Percentiles rank a stretch among this genome's conserved stretches.
These are phyloP conservation scores for Pogonocichla stellata DNA, from an alignment of 2,113 vertebrate species.

Conservation along the genomic window DNA sequence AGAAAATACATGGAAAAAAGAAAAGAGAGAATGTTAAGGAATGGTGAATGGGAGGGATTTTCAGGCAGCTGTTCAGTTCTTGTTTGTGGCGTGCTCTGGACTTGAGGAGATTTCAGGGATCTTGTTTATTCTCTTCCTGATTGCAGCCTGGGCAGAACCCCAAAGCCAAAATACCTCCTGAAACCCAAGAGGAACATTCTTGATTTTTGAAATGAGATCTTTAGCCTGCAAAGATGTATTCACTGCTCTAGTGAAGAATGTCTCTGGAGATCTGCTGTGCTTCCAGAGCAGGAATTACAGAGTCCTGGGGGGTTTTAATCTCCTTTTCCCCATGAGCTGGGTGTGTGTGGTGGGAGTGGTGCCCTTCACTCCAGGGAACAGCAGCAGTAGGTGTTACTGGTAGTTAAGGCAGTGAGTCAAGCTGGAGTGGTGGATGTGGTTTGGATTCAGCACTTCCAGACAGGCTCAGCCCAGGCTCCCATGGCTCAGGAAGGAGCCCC, in stretches of 20 bases:
- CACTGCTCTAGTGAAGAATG: neutral
- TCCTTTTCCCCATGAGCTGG: neutral
- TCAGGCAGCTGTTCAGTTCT: neutral
- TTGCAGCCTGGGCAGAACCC: neutral
- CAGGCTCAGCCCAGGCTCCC: too few relatives aligned
- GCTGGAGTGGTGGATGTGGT: too few relatives aligned
- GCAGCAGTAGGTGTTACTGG: rapidly evolving
- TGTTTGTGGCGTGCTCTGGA: neutral
- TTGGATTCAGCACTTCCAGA: too few relatives aligned
- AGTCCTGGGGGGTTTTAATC: neutral
- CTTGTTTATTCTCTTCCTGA: neutral
- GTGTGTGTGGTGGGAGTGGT: too few relatives aligned
- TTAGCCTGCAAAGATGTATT: neutral
- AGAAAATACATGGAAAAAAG: neutral
- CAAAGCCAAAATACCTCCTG: neutral
- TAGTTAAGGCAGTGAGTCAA: neutral
- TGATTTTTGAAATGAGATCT: neutral
- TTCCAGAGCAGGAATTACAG: neutral
- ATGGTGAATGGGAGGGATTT: neutral
- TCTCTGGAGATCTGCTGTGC: neutral
- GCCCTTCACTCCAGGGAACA: neutral
- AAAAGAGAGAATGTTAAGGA: neutral
- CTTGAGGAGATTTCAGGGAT: neutral
- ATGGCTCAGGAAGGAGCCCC: too few relatives aligned
- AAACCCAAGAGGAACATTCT: neutral